Evolutionary conservation across 2,113 vertebrate species (phyloP), one percentile per base, ranked within the genome.

Genomic region (Hyaena hyaena): DNA sequence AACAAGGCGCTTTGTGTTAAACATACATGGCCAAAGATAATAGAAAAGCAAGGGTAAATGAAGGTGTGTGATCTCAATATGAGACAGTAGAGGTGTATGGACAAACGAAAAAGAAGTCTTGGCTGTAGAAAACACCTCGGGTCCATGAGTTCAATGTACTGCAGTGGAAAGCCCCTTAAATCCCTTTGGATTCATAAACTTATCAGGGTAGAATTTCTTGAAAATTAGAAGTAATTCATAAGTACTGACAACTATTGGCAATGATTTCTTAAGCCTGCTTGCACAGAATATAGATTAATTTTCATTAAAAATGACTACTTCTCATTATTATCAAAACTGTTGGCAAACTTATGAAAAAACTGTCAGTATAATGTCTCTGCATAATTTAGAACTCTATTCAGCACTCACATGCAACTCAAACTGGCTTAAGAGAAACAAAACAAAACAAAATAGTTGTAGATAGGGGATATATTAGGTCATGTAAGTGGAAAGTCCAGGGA

Each of bases 341-440:
- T 69, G 61, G 31, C 35, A 97, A 31, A 23, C 11, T 24, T 68
- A 53, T 61, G 63, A 94, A 71, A 88, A 95, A 94, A 89, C 95
- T 4, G 19, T 55, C 65, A 71, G 55, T 28, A 77, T 17, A 69
- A 45, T 16, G 53, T 50, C 28, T 48, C 33, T 43, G 15, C 26
- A 7, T 93, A 83, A 88, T 77, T 74, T 90, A 88, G 23, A 92
- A 66, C 26, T 93, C 43, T 28, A 26, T 89, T 91, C 33, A 43
- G 55, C 69, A 68, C 80, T 92, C 31, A 86, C 1, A 21, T 10
- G 26, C 50, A 74, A 71, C 12, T 55, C 65, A 82, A 65, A 45
- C 6, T 74, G 43, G 45, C 19, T 86, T 74, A 97, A 96, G 68
- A 74, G 68, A 96, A 95, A 76, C 21, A 79, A 82, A 91, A 76